A percentile compares a stretch with the other conserved stretches of the same genome.
Conservation (phyloP, 2,797 vertebrate species). For the Eulemur albifrons region DNA sequence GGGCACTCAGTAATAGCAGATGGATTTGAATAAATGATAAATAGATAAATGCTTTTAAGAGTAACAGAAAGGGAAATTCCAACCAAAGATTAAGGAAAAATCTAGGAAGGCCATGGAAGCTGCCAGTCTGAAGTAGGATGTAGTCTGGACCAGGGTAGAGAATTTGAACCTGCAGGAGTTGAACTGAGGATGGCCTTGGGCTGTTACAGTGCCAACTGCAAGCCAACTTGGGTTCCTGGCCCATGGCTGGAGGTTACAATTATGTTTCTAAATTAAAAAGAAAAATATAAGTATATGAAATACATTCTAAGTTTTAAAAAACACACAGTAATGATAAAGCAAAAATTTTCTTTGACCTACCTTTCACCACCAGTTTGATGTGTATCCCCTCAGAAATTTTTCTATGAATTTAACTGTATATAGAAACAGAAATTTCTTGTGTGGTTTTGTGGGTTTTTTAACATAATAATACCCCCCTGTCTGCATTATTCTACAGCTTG, state of each 20-base stretch:
- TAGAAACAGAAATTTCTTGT: not conserved
- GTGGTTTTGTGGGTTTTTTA: not conserved
- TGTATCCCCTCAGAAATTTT: not conserved
- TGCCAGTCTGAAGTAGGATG: not conserved
- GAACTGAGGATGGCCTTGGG: not conserved
- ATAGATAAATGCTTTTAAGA: not conserved
- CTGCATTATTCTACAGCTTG: not conserved
- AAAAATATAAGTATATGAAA: slow-evolving; percentile 27
- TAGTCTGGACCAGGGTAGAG: not conserved
- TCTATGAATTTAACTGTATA: not conserved
- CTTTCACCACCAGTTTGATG: not conserved
- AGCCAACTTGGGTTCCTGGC: not conserved
- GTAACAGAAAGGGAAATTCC: slow-evolving; percentile 12
- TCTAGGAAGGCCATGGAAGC: not conserved
- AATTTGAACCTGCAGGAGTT: not conserved
- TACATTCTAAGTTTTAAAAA: slow-evolving; percentile 25
- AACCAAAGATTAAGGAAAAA: not conserved
- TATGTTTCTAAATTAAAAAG: slow-evolving; percentile 10
- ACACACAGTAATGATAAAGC: not conserved
- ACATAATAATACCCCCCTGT: not conserved
- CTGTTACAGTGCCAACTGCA: not conserved
- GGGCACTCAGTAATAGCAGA: not conserved
- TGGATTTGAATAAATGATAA: not conserved
- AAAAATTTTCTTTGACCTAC: not conserved
- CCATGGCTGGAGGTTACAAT: not conserved